Evolutionary conservation across 2,888 invertebrate genomes (phyloP).

Genomic region (Apodemia zela): DNA sequence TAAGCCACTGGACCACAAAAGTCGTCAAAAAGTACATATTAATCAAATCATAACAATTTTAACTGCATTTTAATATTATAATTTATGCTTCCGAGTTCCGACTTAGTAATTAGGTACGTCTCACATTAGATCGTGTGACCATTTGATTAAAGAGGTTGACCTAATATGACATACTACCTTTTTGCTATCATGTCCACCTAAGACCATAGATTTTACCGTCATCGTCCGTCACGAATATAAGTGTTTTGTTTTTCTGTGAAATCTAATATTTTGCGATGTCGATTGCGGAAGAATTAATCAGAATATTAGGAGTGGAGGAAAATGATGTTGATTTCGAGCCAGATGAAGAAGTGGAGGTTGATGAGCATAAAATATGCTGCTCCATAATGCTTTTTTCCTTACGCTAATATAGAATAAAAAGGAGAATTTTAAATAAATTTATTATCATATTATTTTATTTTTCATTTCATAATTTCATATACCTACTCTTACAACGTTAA

Average conservation of each 20-base stretch:
- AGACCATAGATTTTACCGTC: slow-evolving; percentile 1
- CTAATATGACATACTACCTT: neutral
- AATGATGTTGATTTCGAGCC: slow-evolving; percentile 2
- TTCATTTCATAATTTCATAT: slow-evolving; percentile 4
- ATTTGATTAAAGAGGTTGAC: slow-evolving; percentile 3
- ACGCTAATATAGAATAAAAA: slow-evolving; percentile 6
- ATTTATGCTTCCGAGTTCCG: slow-evolving; percentile 2
- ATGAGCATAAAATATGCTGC: slow-evolving; percentile 1
- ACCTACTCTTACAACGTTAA: neutral
- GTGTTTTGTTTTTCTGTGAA: neutral
- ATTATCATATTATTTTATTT: neutral
- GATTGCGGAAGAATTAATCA: neutral
- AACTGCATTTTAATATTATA: slow-evolving; percentile 5
- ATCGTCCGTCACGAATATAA: neutral
- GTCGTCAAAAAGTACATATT: neutral
- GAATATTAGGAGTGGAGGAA: slow-evolving; percentile 2
- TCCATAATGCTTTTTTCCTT: neutral
- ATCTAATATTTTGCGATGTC: neutral
- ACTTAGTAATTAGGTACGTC: neutral
- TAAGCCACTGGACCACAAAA: slow-evolving; percentile 1
- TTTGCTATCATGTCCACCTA: slow-evolving; percentile 5
- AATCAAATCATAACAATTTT: slow-evolving; percentile 5
- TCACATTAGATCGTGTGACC: slow-evolving; percentile 5
- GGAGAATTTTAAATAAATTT: slow-evolving; percentile 7
- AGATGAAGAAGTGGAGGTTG: no score